Evolutionary conservation across 2,797 vertebrate species (phyloP), one percentile per base, ranked within the genome.

Genomic region (Hippoglossus hippoglossus): DNA sequence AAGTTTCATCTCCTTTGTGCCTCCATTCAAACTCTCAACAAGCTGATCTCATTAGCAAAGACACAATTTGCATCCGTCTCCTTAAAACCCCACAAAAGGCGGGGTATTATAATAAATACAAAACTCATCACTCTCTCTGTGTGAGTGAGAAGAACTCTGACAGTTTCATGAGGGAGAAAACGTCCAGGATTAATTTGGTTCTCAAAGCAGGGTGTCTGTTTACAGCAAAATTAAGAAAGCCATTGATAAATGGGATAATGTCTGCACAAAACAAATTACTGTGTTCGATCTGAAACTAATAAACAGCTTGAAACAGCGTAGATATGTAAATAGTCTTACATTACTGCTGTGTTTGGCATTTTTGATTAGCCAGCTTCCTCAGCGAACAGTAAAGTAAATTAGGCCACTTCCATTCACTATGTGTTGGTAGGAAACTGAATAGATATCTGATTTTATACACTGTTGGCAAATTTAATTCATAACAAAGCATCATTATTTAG

Each of bases 241-340:
- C 18, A 71, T 82, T 81, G 49, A 60, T 77, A 71, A 81, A 83
- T 83, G 15, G 73, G 80, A 85, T 73, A 79, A 74, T 10, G 51
- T 64, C 83, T 67, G 54, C 15, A 21, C 12, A 72, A 81, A 74
- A 78, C 77, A 89, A 85, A 87, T 87, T 56, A 83, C 47, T 56
- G 65, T 61, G 68, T 80, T 53, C 19, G 36, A 75, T 75, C 21
- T 0, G 22, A 44, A 62, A 67, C 71, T 82, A 77, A 87, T 84
- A 90, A 86, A 86, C 70, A 89, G 71, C 74, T 71, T 62, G 78
- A 86, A 78, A 78, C 63, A 0, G 34, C 49, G 13, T 31, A 31
- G 28, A 79, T 83, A 74, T 73, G 28, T 76, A 80, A 62, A 72
- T 34, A 53, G 47, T 58, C 41, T 34, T 71, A 59, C 62, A 54